Evolutionary conservation across 1,140 invertebrate genomes (phyloP).

Genomic region (Drosophila ananassae): DNA sequence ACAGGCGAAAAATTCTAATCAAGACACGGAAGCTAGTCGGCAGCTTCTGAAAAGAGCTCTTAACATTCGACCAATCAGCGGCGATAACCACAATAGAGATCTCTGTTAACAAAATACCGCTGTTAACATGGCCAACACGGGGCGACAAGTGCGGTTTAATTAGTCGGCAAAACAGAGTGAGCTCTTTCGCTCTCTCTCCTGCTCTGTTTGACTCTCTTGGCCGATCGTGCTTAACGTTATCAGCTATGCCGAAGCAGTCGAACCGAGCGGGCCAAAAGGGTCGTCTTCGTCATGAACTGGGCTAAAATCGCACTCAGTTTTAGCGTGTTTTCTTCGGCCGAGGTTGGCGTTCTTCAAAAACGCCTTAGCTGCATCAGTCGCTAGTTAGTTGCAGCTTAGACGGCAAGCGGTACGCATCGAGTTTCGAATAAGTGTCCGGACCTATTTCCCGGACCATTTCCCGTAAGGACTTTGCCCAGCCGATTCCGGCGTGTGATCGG

Average conservation of each 20-base stretch:
- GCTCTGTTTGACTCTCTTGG: conserved; percentile 2
- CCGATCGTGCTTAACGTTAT: conserved; percentile 53
- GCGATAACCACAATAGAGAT: conserved; percentile 53
- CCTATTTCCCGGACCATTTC: conserved; percentile 5
- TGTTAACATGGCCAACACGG: conserved; percentile 65
- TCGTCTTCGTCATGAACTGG: conserved; percentile 53
- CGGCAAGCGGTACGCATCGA: conserved; percentile 54
- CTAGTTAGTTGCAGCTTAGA: conserved; percentile 70
- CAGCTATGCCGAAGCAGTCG: conserved; percentile 29
- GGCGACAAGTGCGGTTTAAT: conserved; percentile 65
- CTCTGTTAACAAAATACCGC: conserved; percentile 66
- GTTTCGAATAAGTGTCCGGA: conserved; percentile 5
- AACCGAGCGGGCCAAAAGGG: conserved; percentile 22
- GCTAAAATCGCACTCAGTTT: conserved; percentile 62
- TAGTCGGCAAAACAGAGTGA: conserved; percentile 35
- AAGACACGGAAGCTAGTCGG: conserved; percentile 54
- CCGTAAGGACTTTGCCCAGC: conserved; percentile 33
- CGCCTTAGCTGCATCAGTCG: conserved; percentile 55
- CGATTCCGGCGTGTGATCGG: conserved; percentile 8
- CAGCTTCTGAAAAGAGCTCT: conserved; percentile 47
- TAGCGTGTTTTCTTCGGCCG: conserved; percentile 60
- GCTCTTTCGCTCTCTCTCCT: conserved; percentile 8
- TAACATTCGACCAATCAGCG: conserved; percentile 72
- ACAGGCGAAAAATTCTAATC: conserved; percentile 45
- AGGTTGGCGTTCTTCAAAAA: conserved; percentile 65